phyloP scores from a whole-genome alignment of 2,113 vertebrate genomes.

The Nettapus auritus region DNA sequence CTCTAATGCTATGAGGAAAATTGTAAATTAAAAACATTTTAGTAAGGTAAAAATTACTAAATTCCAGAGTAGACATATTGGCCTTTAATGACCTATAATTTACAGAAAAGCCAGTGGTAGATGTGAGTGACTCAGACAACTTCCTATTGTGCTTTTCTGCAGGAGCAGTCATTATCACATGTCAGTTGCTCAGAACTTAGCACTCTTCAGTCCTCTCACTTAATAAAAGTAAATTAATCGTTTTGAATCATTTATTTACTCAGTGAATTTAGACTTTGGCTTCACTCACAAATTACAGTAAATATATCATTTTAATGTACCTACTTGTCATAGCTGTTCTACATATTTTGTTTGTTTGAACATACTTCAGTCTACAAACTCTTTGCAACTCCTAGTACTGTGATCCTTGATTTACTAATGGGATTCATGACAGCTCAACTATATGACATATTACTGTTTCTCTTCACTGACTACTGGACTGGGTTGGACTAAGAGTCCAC shows the following conservation, averaged over 20 bases:
- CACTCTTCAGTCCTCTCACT: constrained; percentile 1
- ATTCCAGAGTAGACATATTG: neutral
- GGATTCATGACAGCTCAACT: neutral
- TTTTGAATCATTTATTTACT: constrained; percentile 27
- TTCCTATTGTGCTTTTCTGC: constrained; percentile 22
- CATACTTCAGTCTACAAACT: neutral
- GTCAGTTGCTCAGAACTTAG: neutral
- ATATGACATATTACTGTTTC: neutral
- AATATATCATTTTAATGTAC: constrained; percentile 32
- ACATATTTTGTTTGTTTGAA: constrained; percentile 7
- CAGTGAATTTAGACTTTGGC: neutral
- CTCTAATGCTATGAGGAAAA: neutral
- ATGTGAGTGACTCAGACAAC: constrained; percentile 11
- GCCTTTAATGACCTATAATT: constrained; percentile 39
- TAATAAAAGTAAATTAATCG: constrained; percentile 41
- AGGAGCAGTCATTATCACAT: constrained; percentile 24
- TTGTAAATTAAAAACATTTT: neutral
- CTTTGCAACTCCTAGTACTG: neutral
- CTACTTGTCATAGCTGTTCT: neutral
- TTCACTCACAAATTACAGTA: constrained; percentile 22
- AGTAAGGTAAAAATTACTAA: neutral
- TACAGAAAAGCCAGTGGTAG: neutral
- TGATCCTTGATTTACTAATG: neutral
- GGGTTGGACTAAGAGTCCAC: neutral
- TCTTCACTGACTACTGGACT: neutral